A percentile compares a stretch with the other conserved stretches of the same genome.
Conservation (phyloP, 2,113 vertebrate genomes). For the Eolophus roseicapilla region DNA sequence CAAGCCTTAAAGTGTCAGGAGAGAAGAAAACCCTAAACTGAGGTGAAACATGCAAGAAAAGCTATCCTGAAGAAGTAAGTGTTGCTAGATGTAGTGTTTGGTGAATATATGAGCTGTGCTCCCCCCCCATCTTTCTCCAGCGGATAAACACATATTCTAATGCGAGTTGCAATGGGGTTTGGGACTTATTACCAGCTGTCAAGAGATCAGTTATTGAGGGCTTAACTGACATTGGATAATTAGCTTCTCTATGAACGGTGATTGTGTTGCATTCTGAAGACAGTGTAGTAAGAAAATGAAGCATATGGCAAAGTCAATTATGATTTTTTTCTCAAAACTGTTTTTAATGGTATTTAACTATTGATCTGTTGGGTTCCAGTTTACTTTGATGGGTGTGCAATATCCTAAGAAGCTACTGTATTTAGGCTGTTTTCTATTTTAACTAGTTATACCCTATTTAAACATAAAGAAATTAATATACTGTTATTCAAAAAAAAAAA, state of each 20-base stretch:
- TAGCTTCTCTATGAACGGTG: constrained; percentile 58
- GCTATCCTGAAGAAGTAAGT: neutral
- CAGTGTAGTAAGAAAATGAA: constrained; percentile 14
- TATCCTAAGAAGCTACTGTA: neutral
- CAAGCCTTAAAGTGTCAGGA: neutral
- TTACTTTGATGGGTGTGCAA: constrained; percentile 37
- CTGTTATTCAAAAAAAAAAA: neutral
- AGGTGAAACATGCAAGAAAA: neutral
- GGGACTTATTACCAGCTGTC: constrained; percentile 62
- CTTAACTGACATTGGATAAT: constrained; percentile 65
- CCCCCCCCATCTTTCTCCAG: constrained; percentile 29
- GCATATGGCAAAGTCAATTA: constrained; percentile 69
- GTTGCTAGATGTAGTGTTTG: neutral
- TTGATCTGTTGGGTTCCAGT: constrained; percentile 64
- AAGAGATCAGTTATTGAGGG: constrained; percentile 59
- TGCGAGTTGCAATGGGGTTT: constrained; percentile 39
- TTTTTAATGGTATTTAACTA: constrained; percentile 65
- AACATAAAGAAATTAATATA: neutral
- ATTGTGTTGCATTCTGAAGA: constrained; percentile 56
- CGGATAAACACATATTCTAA: constrained; percentile 32
- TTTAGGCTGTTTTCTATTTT: neutral
- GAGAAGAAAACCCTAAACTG: neutral
- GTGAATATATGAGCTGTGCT: neutral
- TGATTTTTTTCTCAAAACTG: constrained; percentile 52
- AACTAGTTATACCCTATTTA: constrained; percentile 20